phyloP scores from a whole-genome alignment of 2,888 invertebrate genomes.

The Selenia dentaria region DNA sequence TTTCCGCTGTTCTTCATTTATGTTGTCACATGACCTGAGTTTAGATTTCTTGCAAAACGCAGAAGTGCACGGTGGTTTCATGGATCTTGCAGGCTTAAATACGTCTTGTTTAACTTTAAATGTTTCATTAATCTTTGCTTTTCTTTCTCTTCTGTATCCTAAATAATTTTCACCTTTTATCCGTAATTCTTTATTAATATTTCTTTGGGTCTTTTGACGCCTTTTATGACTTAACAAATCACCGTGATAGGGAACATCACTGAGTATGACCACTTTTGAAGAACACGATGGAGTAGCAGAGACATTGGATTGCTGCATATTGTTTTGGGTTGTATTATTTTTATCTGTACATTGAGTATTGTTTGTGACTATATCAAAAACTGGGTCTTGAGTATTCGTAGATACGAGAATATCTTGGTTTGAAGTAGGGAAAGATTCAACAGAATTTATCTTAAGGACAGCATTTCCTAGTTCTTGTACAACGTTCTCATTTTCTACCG shows the following conservation, averaged over 20 bases:
- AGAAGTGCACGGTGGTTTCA: background rate
- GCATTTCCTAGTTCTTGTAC: no score
- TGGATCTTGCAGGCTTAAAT: background rate
- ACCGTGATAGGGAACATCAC: background rate
- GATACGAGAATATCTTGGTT: no score
- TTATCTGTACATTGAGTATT: no score
- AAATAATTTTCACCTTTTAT: background rate
- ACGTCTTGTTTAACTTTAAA: background rate
- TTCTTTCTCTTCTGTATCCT: background rate
- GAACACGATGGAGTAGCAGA: no score
- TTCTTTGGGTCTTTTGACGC: background rate
- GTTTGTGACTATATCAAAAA: no score
- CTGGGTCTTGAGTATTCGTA: no score
- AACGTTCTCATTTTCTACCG: no score
- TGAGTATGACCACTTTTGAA: background rate
- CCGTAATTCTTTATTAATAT: background rate
- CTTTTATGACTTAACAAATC: background rate
- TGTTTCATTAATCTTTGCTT: background rate
- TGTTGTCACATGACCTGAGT: constrained; percentile 10
- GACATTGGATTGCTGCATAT: no score
- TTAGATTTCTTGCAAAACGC: background rate
- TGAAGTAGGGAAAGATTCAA: no score
- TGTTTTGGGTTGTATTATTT: no score
- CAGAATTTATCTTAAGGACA: no score
- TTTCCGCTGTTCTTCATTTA: constrained; percentile 1